Evolutionary conservation across 1,140 invertebrate genomes (phyloP), one percentile per base, ranked within the genome.

Genomic region (Drosophila arawakana): DNA sequence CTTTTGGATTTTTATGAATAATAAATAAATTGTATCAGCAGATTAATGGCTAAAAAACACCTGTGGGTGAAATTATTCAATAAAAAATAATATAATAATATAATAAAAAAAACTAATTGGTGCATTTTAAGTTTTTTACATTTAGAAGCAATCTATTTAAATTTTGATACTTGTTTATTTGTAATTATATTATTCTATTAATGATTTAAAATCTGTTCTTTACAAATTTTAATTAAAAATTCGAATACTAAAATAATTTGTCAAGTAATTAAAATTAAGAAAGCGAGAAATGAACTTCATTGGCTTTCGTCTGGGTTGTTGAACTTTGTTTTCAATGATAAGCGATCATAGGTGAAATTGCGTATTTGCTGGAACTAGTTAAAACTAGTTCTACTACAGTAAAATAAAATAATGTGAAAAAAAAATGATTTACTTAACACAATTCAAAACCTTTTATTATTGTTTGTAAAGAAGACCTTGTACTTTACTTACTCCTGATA

Each of bases 401-500:
- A 46, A 6, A 46, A 46, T 46, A 6, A 46, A 3, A 46, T 2
- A 15, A 7, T 18, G 43, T 7, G n/a, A 7, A 46, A 2, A 15
- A 7, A 13, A n/a, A 13, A 46, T 49, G 13, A 46, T 15, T 46
- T 30, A 10, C 7, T 1, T 30, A 15, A 15, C 15, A 8, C 2
- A 47, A 13, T 21, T 18, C 11, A 47, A 61, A 69, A 73, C 62
- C 57, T 43, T 11, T 8, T 44, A 7, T 2, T 1, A 41, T 30
- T 41, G 39, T 11, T 44, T 47, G 30, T 1, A 15, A 58, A 35
- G 37, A 9, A n/a, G n/a, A 11, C 7, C 2, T 11, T 62, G 43
- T 58, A 74, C 72, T 74, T 62, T 74, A 58, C 15, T 57, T 62
- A 21, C 18, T 21, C 18, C 18, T 50, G 21, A 49, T 49, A 49